phyloP scores from a whole-genome alignment of 2,888 invertebrate species.

The Cerceris rybyensis region DNA sequence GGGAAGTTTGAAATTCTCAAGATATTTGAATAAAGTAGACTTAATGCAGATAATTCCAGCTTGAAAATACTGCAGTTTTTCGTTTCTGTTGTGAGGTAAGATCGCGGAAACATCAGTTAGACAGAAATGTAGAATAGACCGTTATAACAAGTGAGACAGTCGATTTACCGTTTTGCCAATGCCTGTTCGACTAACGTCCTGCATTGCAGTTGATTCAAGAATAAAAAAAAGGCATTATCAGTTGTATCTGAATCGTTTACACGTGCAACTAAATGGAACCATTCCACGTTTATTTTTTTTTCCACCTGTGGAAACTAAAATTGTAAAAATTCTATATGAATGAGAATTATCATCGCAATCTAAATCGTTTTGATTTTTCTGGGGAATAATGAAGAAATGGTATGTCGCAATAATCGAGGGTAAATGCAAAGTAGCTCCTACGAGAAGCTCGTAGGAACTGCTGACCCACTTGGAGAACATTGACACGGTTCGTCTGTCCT shows the following conservation, averaged over 20 bases:
- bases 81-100: neutral
- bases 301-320: no score
- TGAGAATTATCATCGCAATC: no score
- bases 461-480: constrained; percentile 52
- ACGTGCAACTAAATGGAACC: neutral
- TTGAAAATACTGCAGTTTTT: neutral
- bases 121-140: constrained; percentile 69
- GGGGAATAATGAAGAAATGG: neutral
- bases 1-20: no score
- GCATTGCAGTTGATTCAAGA: neutral
- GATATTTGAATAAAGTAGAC: no score
- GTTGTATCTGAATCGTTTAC: neutral
- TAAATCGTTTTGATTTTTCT: neutral
- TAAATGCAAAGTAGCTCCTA: neutral
- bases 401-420: neutral
- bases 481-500: constrained; percentile 42
- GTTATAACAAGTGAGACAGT: constrained; percentile 57
- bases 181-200: constrained; percentile 51
- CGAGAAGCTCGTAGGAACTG: constrained; percentile 17
- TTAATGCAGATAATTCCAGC: no score
- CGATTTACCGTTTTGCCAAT: constrained; percentile 60
- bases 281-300: no score
- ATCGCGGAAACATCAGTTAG: neutral
- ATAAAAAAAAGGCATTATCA: neutral
- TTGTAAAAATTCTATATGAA: no score